These are phyloP conservation scores for Andrena marginata DNA, from an alignment of 2,888 invertebrate genomes.

Conservation along the genomic window DNA sequence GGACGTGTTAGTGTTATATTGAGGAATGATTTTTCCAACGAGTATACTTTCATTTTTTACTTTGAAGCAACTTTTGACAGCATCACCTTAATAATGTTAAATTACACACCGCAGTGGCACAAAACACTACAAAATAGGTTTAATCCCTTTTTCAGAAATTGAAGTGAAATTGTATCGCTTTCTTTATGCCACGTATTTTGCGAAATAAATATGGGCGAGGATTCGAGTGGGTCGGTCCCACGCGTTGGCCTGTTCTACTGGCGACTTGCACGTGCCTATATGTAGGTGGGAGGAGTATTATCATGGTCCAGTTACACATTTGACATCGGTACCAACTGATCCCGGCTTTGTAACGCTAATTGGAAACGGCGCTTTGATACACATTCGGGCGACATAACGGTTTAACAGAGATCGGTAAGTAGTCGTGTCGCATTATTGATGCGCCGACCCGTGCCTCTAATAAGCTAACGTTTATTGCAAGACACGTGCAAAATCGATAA, in stretches of 20 bases:
- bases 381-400: not conserved
- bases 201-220: too few relatives aligned
- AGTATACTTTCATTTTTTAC: too few relatives aligned
- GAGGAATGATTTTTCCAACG: too few relatives aligned
- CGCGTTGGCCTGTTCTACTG: not conserved
- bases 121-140: too few relatives aligned
- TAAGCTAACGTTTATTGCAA: slow-evolving; percentile 46
- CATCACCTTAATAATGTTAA: too few relatives aligned
- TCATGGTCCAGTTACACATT: not conserved
- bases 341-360: slow-evolving; percentile 29
- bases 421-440: slow-evolving; percentile 40
- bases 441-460: slow-evolving; percentile 12
- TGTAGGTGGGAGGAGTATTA: not conserved
- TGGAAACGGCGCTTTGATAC: slow-evolving; percentile 30
- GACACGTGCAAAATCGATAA: slow-evolving; percentile 40
- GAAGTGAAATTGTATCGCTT: too few relatives aligned
- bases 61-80: too few relatives aligned
- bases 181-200: too few relatives aligned
- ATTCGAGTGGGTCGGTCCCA: not conserved
- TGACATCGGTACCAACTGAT: slow-evolving; percentile 14
- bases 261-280: not conserved
- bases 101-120: too few relatives aligned
- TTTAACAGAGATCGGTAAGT: slow-evolving; percentile 27
- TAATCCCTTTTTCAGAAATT: too few relatives aligned
- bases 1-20: too few relatives aligned